Percentiles rank a stretch among this genome's conserved stretches.
Conservation (phyloP, 2,888 invertebrate genomes). For the Cerceris rybyensis region DNA sequence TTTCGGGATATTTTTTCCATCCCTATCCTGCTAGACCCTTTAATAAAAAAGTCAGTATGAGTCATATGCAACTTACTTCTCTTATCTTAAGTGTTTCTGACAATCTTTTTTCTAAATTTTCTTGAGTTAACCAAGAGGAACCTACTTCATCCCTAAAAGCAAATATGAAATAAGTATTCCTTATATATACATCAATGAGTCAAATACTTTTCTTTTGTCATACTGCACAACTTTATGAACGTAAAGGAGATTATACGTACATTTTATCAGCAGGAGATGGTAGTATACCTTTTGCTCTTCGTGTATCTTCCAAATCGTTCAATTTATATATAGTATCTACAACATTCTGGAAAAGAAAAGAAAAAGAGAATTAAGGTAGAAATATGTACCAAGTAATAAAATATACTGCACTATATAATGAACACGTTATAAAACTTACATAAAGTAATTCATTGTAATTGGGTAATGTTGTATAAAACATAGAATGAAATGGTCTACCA, state of each 20-base stretch:
- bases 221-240: background rate
- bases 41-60: background rate
- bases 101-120: background rate
- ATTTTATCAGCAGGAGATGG: constrained; percentile 85
- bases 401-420: background rate
- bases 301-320: constrained; percentile 88
- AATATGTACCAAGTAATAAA: background rate
- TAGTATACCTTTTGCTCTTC: constrained; percentile 84
- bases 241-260: constrained; percentile 82
- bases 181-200: background rate
- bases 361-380: background rate
- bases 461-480: constrained; percentile 96
- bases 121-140: constrained; percentile 5
- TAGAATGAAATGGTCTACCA: constrained; percentile 94
- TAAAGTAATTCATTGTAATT: constrained; percentile 92
- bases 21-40: too few relatives aligned
- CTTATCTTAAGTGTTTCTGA: background rate
- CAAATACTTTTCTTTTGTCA: background rate
- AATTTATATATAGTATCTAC: constrained; percentile 87
- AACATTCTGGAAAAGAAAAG: constrained; percentile 84
- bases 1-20: too few relatives aligned
- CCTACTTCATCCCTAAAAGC: background rate
- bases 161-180: constrained; percentile 13
- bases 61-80: background rate
- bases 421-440: constrained; percentile 83